These are phyloP conservation scores for Creontiades dilutus DNA, from an alignment of 2,888 invertebrate genomes.

Conservation along the genomic window DNA sequence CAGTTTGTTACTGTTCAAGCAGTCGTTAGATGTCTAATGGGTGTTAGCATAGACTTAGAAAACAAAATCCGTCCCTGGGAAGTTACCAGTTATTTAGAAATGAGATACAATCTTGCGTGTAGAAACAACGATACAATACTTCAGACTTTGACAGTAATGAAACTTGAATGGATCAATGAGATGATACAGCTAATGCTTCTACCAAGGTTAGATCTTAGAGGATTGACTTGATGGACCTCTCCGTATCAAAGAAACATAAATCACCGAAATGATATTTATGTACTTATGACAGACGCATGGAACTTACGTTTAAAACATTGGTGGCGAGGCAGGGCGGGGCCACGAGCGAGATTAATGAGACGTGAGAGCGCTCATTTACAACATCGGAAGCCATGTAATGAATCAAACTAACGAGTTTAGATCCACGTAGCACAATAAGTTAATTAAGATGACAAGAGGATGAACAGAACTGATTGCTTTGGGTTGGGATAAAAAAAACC, in stretches of 20 bases:
- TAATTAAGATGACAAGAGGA: slow-evolving; percentile 71
- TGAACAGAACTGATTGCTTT: slow-evolving; percentile 68
- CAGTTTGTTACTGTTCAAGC: too few species aligned
- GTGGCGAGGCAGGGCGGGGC: background rate
- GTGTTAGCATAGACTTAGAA: too few species aligned
- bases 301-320: background rate
- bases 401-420: slow-evolving; percentile 70
- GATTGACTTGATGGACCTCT: background rate
- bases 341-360: slow-evolving; percentile 57
- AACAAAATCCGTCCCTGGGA: too few species aligned
- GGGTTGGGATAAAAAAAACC: slow-evolving; percentile 24
- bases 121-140: too few species aligned
- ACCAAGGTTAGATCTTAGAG: too few species aligned
- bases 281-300: background rate
- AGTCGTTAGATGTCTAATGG: too few species aligned
- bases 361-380: slow-evolving; percentile 65
- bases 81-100: too few species aligned
- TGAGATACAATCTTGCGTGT: too few species aligned
- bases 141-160: too few species aligned
- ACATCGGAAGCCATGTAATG: slow-evolving; percentile 71
- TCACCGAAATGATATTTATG: slow-evolving; percentile 6
- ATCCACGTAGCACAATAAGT: slow-evolving; percentile 63
- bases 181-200: too few species aligned
- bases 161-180: too few species aligned
- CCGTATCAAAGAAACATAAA: slow-evolving; percentile 9